phyloP scores from a whole-genome alignment of 2,888 invertebrate genomes.

The Zygogramma bicolorata region DNA sequence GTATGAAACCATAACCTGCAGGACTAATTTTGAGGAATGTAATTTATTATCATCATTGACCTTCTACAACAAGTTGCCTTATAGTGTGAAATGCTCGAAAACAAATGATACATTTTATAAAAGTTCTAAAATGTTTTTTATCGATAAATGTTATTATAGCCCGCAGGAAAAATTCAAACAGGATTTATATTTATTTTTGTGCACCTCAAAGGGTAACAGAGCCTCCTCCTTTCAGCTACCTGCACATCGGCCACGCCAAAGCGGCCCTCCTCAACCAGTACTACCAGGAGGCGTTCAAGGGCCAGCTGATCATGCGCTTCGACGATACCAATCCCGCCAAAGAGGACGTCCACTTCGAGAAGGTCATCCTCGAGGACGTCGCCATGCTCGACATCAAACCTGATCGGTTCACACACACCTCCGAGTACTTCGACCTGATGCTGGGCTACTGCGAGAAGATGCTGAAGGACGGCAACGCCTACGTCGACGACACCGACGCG shows the following conservation, averaged over 20 bases:
- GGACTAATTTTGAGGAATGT: too few species aligned
- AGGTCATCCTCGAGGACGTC: conserved; percentile 96
- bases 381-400: conserved; percentile 91
- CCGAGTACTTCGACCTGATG: conserved; percentile 96
- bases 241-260: conserved; percentile 99
- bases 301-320: conserved; percentile 97
- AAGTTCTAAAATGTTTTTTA: too few species aligned
- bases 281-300: conserved; percentile 92
- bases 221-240: too few species aligned
- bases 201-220: too few species aligned
- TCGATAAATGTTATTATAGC: too few species aligned
- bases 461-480: conserved; percentile 90
- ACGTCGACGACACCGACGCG: conserved; percentile 95
- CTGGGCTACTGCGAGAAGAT: conserved; percentile 88
- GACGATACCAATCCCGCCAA: conserved; percentile 99
- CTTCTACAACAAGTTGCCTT: too few species aligned
- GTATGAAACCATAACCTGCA: too few species aligned
- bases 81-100: too few species aligned
- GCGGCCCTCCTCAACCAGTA: conserved; percentile 98
- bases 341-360: conserved; percentile 96
- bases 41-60: too few species aligned
- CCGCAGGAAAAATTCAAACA: too few species aligned
- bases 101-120: too few species aligned
- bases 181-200: too few species aligned
- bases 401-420: conserved; percentile 94